phyloP scores from a whole-genome alignment of 2,113 vertebrate genomes.

The Romanogobio albipinnatus region DNA sequence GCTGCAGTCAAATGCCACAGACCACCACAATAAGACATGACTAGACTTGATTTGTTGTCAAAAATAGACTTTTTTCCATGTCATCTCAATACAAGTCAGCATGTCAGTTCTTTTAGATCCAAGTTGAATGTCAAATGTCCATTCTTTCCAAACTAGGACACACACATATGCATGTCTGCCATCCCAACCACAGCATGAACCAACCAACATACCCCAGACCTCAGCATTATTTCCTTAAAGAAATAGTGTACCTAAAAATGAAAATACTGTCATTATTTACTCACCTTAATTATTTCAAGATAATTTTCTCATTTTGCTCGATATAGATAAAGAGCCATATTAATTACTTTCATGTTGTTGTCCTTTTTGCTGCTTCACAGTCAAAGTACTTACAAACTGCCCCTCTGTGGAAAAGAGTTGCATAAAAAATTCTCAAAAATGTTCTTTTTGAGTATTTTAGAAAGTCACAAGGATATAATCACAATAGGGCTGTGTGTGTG shows the following conservation, averaged over 20 bases:
- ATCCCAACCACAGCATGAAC: conserved; percentile 3
- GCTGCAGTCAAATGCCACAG: conserved; percentile 25
- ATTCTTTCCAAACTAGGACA: not conserved
- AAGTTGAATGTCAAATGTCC: conserved; percentile 14
- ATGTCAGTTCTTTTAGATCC: conserved; percentile 48
- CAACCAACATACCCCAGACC: not conserved
- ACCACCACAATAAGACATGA: conserved; percentile 36
- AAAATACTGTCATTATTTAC: not conserved
- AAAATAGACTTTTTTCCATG: conserved; percentile 55
- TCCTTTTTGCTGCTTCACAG: no score
- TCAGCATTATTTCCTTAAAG: conserved; percentile 4
- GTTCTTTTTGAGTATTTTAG: no score
- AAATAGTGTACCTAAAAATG: not conserved
- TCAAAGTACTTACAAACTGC: no score
- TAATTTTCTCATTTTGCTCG: not conserved
- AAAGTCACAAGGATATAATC: no score
- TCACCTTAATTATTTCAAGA: not conserved
- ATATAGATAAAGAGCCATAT: not conserved
- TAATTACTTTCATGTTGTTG: no score
- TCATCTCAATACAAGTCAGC: conserved; percentile 48
- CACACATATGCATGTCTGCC: not conserved
- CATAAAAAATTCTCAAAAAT: no score
- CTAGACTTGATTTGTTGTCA: conserved; percentile 47
- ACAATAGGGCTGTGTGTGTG: no score
- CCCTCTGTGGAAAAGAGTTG: no score